Conservation (phyloP, 2,113 vertebrate species). For the Hystrix cristata region DNA sequence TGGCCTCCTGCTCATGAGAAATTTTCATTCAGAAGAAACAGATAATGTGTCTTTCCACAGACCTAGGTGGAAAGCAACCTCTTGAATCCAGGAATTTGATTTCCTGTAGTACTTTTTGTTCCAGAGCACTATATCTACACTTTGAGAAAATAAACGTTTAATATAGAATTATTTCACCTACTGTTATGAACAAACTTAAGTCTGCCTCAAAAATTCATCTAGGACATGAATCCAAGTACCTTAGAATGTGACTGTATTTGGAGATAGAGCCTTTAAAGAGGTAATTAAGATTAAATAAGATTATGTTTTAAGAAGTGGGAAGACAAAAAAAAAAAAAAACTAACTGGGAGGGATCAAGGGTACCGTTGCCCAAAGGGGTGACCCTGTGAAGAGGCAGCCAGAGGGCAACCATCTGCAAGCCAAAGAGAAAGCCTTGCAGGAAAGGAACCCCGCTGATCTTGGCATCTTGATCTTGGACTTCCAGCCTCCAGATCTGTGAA, state of each 20-base stretch:
- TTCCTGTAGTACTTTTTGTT: neutral
- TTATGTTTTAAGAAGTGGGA: neutral
- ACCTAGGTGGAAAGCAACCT: neutral
- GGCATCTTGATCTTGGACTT: neutral
- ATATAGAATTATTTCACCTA: conserved; percentile 30
- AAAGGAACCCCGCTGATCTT: neutral
- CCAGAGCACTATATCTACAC: neutral
- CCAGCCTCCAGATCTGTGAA: neutral
- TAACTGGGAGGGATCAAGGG: neutral
- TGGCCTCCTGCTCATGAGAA: no score
- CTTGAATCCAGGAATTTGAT: neutral
- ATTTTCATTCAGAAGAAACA: neutral
- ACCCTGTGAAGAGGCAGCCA: no score
- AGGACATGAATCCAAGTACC: neutral
- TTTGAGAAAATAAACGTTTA: conserved; percentile 19
- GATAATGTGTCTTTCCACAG: neutral
- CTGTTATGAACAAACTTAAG: neutral
- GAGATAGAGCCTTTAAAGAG: neutral
- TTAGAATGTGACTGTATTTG: neutral
- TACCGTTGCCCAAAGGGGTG: neutral
- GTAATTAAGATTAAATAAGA: neutral
- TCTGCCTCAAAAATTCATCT: neutral
- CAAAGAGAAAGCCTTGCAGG: neutral
- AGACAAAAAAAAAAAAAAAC: neutral
- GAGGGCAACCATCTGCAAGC: neutral